Base-by-base conservation (phyloP, 1,140 invertebrate genomes). In the Zophobas atratus region DNA sequence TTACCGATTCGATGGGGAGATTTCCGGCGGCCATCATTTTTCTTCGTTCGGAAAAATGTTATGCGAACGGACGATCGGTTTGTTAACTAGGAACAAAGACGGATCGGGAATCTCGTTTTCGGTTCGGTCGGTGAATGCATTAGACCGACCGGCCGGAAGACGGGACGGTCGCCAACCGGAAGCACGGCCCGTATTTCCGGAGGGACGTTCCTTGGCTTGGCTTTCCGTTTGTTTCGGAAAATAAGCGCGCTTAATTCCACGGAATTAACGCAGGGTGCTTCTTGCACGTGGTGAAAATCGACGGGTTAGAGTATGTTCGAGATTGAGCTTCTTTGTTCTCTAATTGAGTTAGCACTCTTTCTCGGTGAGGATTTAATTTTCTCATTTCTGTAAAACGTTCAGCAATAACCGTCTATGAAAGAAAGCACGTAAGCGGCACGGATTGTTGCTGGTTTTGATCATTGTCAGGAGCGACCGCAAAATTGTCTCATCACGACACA, bases 141-240 rank as follows among this genome's bases (percentile, higher is more conserved):
- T 75, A 63, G 53, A 63, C 36, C 73, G 55, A 43, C 73, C 2
- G 56, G 33, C 55, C 73, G 73, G 73, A 75, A 75, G 73, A 49
- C 51, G 51, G 49, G 6, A 36, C 35, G 70, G 46, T 41, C 70
- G 70, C 38, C 70, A 57, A 63, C 56, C 73, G 73, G 73, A 75
- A 75, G 73, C 63, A 63, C 63, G 73, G 32, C 55, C 73, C 56
- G 73, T 75, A 75, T 75, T 75, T 75, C 73, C 73, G 73, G 51
- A 57, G 73, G 57, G 57, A 63, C 73, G 36, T 43, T 60, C 73
- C 73, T 75, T 57, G 20, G 20, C 73, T 56, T 57, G 55, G 43
- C 55, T 75, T 60, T 75, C 55, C 56, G 55, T 75, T 57, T 75
- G 73, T 75, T 75, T 75, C 57, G 55, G 46, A 72, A 72, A 72